Base-by-base conservation (phyloP, 2,113 vertebrate genomes). In the Corynorhinus townsendii region DNA sequence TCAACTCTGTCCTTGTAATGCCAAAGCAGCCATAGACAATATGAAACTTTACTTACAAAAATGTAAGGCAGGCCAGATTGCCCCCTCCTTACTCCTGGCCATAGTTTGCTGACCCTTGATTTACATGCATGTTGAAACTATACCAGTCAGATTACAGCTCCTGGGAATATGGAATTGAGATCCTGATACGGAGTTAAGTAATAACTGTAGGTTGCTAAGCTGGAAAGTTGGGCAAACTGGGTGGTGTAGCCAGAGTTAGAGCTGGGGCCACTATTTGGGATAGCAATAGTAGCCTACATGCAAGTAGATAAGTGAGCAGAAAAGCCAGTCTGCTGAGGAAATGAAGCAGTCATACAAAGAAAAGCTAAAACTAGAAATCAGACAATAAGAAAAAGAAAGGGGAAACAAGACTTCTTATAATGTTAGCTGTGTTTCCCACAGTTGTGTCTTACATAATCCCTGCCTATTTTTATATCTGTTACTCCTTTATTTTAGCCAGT, bases 381-480 rank as follows among this genome's bases (percentile, higher is more conserved):
- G 71, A 47, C 33, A 5, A 77, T 12, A 8, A 75, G 24, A 69
- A 20, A 75, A 26, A 85, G 64, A 68, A 76, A 54, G 47, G 68
- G 54, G 15, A 12, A 79, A 76, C 11, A 15, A 89, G 59, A 76
- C 52, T 62, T 77, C 52, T 75, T 82, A n/a, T 43, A 81, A 77
- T 54, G 28, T 52, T 56, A 54, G 64, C 79, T 79, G 19, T 79
- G 86, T 47, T 79, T 83, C 35, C 73, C 85, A 83, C 84, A 87
- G 72, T 80, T 85, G 40, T 43, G 59, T 86, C 66, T 93, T 95
- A 86, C 38, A 54, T 89, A 91, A 93, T 89, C 89, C 90, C 86
- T 95, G 93, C 35, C 95, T 94, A 86, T 94, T 96, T 97, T 96
- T 94, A 75, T 68, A 71, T 68, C 80, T 16, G 6, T 54, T 88